Conservation (phyloP, 35 echinoderm and acorn worm genomes). For the Eucidaris tribuloides region DNA sequence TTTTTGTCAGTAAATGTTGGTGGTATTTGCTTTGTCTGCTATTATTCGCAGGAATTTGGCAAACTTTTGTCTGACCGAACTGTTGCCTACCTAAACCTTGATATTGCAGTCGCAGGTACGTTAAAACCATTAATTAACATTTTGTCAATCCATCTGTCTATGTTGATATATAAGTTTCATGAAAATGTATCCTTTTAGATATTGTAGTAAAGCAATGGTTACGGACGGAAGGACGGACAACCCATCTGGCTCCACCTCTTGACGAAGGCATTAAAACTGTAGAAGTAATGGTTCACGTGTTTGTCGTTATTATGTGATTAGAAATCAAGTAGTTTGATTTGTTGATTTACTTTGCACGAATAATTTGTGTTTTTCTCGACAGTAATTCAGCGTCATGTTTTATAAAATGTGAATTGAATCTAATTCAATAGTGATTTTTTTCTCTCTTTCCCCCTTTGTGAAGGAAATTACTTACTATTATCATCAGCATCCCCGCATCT, state of each 20-base stretch:
- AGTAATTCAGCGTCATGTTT: neutral
- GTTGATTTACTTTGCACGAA: neutral
- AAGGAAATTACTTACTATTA: neutral
- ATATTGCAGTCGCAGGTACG: conserved; percentile 62
- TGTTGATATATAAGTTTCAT: neutral
- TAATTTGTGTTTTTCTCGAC: neutral
- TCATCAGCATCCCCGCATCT: conserved; percentile 10
- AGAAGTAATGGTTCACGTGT: neutral
- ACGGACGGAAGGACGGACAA: too few relatives aligned
- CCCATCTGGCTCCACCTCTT: too few relatives aligned
- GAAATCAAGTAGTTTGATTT: neutral
- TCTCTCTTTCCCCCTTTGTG: neutral
- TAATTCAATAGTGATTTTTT: neutral
- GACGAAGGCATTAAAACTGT: too few relatives aligned
- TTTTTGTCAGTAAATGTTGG: neutral
- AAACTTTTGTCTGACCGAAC: conserved; percentile 33
- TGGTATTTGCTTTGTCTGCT: neutral
- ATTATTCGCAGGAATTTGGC: conserved; percentile 64
- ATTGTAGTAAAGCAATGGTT: neutral
- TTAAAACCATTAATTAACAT: neutral
- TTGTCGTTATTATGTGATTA: neutral
- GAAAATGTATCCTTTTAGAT: neutral
- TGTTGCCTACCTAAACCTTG: conserved; percentile 43
- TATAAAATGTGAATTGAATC: neutral
- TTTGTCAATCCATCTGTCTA: neutral